These are phyloP conservation scores for Cryptocheilus praepositus DNA, from an alignment of 2,888 invertebrate species.

Conservation along the genomic window DNA sequence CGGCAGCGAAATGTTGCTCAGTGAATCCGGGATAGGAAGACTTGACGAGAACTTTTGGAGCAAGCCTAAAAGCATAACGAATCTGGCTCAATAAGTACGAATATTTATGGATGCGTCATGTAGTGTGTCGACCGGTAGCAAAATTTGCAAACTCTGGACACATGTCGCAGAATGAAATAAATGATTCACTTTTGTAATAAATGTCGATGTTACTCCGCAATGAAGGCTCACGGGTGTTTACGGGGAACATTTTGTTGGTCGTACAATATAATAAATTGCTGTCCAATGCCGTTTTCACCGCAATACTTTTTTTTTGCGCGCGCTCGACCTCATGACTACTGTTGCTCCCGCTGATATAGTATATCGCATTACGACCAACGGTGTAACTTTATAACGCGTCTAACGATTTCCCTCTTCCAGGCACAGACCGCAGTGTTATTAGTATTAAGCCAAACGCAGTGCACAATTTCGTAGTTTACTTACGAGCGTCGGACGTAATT, in stretches of 20 bases:
- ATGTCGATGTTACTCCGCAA: neutral
- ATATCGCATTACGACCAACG: constrained; percentile 42
- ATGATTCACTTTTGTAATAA: neutral
- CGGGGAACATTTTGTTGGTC: neutral
- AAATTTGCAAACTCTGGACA: too few relatives aligned
- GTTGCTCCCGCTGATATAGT: constrained; percentile 36
- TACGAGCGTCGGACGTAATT: neutral
- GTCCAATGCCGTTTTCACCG: constrained; percentile 21
- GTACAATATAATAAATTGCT: neutral
- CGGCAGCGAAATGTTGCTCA: too few relatives aligned
- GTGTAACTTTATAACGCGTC: constrained; percentile 46
- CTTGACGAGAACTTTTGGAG: too few relatives aligned
- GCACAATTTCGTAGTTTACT: neutral
- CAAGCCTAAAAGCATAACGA: too few relatives aligned
- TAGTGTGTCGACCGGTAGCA: too few relatives aligned
- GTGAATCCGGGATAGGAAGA: too few relatives aligned
- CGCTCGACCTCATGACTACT: constrained; percentile 38
- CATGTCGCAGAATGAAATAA: neutral
- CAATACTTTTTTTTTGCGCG: constrained; percentile 12
- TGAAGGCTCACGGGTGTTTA: too few relatives aligned
- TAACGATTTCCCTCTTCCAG: constrained; percentile 38
- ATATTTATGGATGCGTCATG: too few relatives aligned
- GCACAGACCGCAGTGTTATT: constrained; percentile 13
- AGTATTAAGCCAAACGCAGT: neutral
- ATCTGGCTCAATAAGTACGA: too few relatives aligned